Base-by-base conservation (phyloP, 2,113 vertebrate species). In the Fregata magnificens region DNA sequence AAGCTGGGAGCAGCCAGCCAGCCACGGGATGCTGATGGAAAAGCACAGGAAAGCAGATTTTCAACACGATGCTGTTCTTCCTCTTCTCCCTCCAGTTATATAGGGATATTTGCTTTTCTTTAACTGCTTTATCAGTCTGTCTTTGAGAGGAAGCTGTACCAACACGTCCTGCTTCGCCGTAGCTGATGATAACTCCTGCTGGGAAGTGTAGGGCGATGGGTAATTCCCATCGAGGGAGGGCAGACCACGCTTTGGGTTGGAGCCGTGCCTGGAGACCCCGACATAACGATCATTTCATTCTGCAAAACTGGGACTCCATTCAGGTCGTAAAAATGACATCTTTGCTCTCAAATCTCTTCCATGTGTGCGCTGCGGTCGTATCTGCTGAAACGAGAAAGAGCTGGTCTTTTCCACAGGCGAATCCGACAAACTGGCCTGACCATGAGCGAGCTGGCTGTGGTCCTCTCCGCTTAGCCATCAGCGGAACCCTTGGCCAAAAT, bases 271-370 rank as follows among this genome's bases (percentile, higher is more conserved):
- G 0, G 22, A 40, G 36, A 56, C 42, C 18, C 50, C 2, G 5
- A 15, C 26, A 50, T 2, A 1, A 22, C 3, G 1, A 42, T 55
- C 3, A 0, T 11, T 49, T 47, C 11, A 1, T 87, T 56, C 62
- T 25, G 36, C 42, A n/a, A 44, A 71, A 65, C 56, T 13, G 25
- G 42, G 56, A 22, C 49, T 42, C 17, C 6, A 1, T 32, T 67
- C 56, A 49, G 26, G 71, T 45, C 7, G 0, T 56, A 63, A 82
- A 71, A 58, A 38, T 5, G 11, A 36, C 25, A 19, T 20, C 55
- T 82, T 38, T 56, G 28, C 56, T 44, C 36, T 14, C 42, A 45
- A 36, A 70, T 56, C 63, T 70, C 45, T 47, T 74, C 83, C 69
- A 62, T 32, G 63, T 58, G 62, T 12, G 38, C 1, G 4, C 73